Evolutionary conservation across 2,888 invertebrate genomes (phyloP).

Genomic region (Drosophila conformis): DNA sequence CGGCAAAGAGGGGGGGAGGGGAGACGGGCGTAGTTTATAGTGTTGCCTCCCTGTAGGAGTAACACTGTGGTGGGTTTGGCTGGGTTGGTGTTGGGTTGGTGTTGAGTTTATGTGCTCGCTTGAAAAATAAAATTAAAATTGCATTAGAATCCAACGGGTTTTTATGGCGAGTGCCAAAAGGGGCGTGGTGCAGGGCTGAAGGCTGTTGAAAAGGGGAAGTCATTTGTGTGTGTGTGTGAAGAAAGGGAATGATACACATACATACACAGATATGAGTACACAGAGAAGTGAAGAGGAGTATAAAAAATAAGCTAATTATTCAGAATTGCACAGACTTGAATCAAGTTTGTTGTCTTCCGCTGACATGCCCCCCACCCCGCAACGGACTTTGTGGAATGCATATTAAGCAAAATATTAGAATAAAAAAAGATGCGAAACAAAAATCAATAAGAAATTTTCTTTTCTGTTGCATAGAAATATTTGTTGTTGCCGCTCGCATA

Average conservation of each 20-base stretch:
- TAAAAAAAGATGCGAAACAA: conserved; percentile 28
- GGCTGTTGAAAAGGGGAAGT: conserved; percentile 68
- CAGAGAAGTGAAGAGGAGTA: conserved; percentile 16
- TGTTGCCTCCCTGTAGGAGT: conserved; percentile 20
- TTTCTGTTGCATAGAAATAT: conserved; percentile 71
- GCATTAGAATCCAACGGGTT: conserved; percentile 79
- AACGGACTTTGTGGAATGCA: conserved; percentile 3
- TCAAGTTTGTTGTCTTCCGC: background rate
- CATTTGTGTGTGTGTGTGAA: background rate
- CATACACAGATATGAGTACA: conserved; percentile 25
- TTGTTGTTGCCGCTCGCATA: conserved; percentile 64
- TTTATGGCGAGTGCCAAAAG: conserved; percentile 40
- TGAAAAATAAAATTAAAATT: conserved; percentile 81
- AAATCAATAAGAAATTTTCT: conserved; percentile 67
- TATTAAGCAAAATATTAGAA: conserved; percentile 51
- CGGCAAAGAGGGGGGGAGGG: conserved; percentile 1
- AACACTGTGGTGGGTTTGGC: conserved; percentile 18
- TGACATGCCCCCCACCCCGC: background rate
- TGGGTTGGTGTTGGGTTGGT: conserved; percentile 14
- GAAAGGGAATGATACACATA: conserved; percentile 34
- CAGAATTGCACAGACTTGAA: background rate
- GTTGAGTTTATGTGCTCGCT: conserved; percentile 75
- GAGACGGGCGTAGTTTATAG: conserved; percentile 57
- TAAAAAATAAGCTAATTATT: conserved; percentile 2
- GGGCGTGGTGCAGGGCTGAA: conserved; percentile 44